These are phyloP conservation scores for Rattus norvegicus DNA, from an alignment of 2,113 vertebrate genomes.

Conservation along the genomic window DNA sequence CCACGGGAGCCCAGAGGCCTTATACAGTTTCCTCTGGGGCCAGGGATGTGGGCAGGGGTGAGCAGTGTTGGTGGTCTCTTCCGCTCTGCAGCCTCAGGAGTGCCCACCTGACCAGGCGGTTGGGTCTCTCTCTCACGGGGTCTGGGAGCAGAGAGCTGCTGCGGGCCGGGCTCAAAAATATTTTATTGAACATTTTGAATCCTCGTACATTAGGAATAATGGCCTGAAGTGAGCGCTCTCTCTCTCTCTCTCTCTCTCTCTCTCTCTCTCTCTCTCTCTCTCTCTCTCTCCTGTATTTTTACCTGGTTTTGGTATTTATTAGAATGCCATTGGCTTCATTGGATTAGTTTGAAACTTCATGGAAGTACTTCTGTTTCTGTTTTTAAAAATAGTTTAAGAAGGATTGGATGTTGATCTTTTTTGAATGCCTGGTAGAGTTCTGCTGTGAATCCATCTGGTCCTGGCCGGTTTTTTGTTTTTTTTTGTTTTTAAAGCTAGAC, in stretches of 20 bases:
- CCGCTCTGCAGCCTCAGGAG: too few species aligned
- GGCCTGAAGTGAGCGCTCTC: too few species aligned
- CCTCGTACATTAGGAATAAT: neutral
- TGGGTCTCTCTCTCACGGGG: too few species aligned
- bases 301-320: neutral
- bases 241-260: too few species aligned
- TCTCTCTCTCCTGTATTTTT: neutral
- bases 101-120: too few species aligned
- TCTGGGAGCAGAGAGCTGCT: too few species aligned
- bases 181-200: neutral
- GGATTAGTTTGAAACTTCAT: neutral
- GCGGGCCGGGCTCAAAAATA: too few species aligned
- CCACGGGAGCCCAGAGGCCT: too few species aligned
- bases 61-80: too few species aligned
- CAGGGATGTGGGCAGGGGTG: too few species aligned
- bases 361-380: neutral
- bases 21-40: too few species aligned
- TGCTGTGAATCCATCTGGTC: neutral
- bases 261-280: too few species aligned
- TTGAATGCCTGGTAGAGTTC: neutral
- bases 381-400: neutral
- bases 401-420: neutral
- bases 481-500: neutral
- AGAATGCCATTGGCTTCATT: neutral
- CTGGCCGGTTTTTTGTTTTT: neutral